phyloP scores from a whole-genome alignment of 1,140 invertebrate species.

The Sesamia nonagrioides region DNA sequence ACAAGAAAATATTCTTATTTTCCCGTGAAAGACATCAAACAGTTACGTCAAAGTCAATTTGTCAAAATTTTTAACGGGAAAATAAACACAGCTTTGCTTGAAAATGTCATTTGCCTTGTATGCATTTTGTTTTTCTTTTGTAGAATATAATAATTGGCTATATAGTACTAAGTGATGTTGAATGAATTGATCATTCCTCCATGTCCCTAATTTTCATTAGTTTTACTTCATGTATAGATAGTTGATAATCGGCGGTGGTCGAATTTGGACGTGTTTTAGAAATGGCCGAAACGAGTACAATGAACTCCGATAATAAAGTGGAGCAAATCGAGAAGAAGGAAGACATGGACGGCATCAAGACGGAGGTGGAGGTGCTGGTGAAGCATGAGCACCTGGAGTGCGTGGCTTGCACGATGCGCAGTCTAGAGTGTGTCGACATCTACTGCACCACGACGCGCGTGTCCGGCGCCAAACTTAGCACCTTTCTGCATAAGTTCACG shows the following conservation, averaged over 20 bases:
- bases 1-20: neutral
- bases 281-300: slow-evolving; percentile 68
- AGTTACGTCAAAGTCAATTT: neutral
- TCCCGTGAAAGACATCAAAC: neutral
- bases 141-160: slow-evolving; percentile 40
- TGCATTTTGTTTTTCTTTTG: slow-evolving; percentile 52
- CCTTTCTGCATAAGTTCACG: slow-evolving; percentile 71
- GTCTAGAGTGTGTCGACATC: slow-evolving; percentile 66
- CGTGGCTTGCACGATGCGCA: slow-evolving; percentile 69
- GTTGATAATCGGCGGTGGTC: neutral
- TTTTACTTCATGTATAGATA: slow-evolving; percentile 37
- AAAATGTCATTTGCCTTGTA: slow-evolving; percentile 54
- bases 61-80: slow-evolving; percentile 40
- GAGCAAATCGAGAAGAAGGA: slow-evolving; percentile 63
- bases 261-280: slow-evolving; percentile 46
- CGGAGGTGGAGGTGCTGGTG: slow-evolving; percentile 69
- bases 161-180: slow-evolving; percentile 40
- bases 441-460: slow-evolving; percentile 64
- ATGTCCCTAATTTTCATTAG: slow-evolving; percentile 24
- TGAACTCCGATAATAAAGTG: slow-evolving; percentile 63
- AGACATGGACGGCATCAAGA: slow-evolving; percentile 68
- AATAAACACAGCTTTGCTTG: slow-evolving; percentile 40
- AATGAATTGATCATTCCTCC: slow-evolving; percentile 26
- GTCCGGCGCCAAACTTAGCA: slow-evolving; percentile 67
- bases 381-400: slow-evolving; percentile 78